A percentile compares a stretch with the other conserved stretches of the same genome.
Evolutionary conservation across 2,888 invertebrate species (phyloP).

Genomic region (Nasonovia ribisnigri): DNA sequence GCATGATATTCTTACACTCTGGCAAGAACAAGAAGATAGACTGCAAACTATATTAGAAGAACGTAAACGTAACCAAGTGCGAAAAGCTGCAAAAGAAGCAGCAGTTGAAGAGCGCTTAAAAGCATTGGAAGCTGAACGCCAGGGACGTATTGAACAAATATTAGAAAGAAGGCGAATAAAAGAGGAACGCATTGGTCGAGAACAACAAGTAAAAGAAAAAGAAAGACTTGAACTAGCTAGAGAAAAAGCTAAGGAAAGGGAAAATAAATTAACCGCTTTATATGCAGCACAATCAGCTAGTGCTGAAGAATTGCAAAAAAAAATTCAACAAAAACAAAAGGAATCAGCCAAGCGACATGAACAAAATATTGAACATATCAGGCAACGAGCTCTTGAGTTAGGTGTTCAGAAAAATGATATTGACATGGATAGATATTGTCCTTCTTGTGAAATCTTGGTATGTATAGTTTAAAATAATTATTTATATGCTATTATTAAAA

Average conservation of each 20-base stretch:
- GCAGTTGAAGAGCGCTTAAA: slow-evolving; percentile 91
- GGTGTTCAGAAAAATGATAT: slow-evolving; percentile 76
- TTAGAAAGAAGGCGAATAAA: slow-evolving; percentile 84
- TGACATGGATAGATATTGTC: slow-evolving; percentile 74
- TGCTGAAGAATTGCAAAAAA: slow-evolving; percentile 88
- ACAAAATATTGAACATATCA: slow-evolving; percentile 87
- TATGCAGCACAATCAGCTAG: slow-evolving; percentile 89
- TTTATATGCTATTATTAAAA: background rate
- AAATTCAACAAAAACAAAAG: slow-evolving; percentile 93
- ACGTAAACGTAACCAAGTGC: slow-evolving; percentile 85
- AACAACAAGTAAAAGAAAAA: slow-evolving; percentile 82
- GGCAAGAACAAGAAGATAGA: slow-evolving; percentile 88
- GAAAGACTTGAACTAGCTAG: slow-evolving; percentile 83
- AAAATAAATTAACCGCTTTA: slow-evolving; percentile 84
- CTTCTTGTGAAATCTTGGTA: slow-evolving; percentile 76
- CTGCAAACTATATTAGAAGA: slow-evolving; percentile 86
- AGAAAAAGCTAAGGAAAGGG: slow-evolving; percentile 74
- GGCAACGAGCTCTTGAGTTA: slow-evolving; percentile 85
- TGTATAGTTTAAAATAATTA: slow-evolving; percentile 69
- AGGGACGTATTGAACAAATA: slow-evolving; percentile 77
- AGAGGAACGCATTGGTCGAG: slow-evolving; percentile 86
- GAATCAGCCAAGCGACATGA: slow-evolving; percentile 87
- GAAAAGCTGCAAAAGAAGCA: slow-evolving; percentile 95
- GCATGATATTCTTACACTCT: slow-evolving; percentile 88
- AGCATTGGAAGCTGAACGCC: slow-evolving; percentile 86